These are phyloP conservation scores for Lepus americanus DNA, from an alignment of 2,113 vertebrate genomes.

Conservation along the genomic window DNA sequence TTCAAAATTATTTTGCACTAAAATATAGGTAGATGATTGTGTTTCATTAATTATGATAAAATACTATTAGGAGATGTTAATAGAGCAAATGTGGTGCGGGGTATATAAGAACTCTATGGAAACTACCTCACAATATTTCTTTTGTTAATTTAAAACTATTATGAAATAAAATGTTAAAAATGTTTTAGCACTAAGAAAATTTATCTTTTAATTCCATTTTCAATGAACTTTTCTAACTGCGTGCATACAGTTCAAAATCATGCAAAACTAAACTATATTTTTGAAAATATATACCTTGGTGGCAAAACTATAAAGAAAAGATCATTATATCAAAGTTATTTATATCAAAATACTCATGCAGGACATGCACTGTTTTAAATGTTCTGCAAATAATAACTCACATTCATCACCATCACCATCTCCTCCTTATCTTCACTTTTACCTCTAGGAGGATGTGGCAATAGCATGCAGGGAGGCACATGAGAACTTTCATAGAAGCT, in stretches of 20 bases:
- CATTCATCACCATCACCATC: neutral
- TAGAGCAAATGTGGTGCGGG: too few species aligned
- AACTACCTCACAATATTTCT: too few species aligned
- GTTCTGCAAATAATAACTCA: neutral
- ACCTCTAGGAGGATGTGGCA: neutral
- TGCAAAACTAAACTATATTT: neutral
- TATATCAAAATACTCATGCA: neutral
- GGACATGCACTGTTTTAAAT: neutral
- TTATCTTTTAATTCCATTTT: too few species aligned
- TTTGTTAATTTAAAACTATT: too few species aligned
- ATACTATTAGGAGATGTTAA: too few species aligned
- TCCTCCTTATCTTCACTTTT: neutral
- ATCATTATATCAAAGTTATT: neutral
- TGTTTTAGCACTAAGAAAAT: too few species aligned
- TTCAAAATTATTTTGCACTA: too few species aligned
- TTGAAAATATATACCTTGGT: neutral
- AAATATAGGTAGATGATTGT: too few species aligned
- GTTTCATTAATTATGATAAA: too few species aligned
- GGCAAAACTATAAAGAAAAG: neutral
- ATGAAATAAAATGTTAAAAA: too few species aligned
- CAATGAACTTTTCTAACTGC: too few species aligned
- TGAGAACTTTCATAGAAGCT: neutral
- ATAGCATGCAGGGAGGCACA: neutral
- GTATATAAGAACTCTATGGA: too few species aligned
- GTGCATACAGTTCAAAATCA: neutral